phyloP scores from a whole-genome alignment of 37 sponge, comb jelly and placozoan genomes.

The Beroe forskalii region DNA sequence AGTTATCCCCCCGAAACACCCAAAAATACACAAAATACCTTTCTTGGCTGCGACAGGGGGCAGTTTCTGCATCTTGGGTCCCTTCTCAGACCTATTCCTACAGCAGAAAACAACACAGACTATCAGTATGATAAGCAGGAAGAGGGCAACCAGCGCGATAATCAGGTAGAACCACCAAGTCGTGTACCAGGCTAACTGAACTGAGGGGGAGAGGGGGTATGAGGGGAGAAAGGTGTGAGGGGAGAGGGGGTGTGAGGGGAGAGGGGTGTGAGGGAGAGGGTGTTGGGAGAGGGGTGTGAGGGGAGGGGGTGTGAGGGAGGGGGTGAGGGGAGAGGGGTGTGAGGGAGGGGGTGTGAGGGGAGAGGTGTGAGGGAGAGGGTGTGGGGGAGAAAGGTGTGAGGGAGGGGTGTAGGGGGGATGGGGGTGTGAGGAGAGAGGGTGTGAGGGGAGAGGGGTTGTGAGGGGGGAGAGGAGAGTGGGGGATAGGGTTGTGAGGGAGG shows the following conservation, averaged over 20 bases:
- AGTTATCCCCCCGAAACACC: too few relatives aligned
- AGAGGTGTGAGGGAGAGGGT: too few relatives aligned
- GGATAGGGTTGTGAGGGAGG: too few relatives aligned
- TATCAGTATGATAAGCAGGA: neutral
- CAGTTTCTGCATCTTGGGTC: slow-evolving; percentile 26
- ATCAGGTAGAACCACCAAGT: slow-evolving; percentile 64
- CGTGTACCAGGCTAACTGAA: neutral
- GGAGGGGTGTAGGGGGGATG: too few relatives aligned
- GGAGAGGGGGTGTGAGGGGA: neutral
- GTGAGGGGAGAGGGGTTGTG: too few relatives aligned
- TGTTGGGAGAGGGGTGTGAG: neutral
- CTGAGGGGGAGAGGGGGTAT: neutral
- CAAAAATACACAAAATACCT: too few relatives aligned
- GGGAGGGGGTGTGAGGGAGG: neutral
- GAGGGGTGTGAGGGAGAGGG: neutral
- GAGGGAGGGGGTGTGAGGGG: too few relatives aligned
- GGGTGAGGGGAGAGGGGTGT: neutral
- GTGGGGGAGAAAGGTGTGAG: too few relatives aligned
- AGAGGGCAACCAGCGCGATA: neutral
- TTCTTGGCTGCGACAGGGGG: slow-evolving; percentile 1
- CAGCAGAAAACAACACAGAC: neutral
- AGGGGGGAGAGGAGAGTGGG: too few relatives aligned
- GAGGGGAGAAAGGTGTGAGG: neutral
- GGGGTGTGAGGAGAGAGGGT: too few relatives aligned
- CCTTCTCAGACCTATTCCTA: neutral